Percentiles rank a stretch among this genome's conserved stretches.
Conservation (phyloP, 2,113 vertebrate species). For the Entomyzon cyanotis region DNA sequence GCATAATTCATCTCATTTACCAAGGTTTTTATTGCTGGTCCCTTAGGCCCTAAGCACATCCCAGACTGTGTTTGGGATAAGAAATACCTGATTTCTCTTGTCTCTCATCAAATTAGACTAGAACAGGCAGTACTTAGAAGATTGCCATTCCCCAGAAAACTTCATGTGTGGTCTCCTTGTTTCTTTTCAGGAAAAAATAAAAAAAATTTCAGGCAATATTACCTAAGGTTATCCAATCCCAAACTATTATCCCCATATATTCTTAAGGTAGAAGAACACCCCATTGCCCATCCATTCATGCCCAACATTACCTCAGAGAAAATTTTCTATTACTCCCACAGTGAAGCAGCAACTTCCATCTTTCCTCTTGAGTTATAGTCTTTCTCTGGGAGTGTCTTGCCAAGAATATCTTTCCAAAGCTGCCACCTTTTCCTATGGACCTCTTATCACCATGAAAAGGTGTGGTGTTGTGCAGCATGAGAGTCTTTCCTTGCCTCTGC, state of each 20-base stretch:
- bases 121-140: not conserved
- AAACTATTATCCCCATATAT: not conserved
- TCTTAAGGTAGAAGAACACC: not conserved
- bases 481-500: not conserved
- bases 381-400: not conserved
- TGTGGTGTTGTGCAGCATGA: not conserved
- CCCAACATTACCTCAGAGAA: not conserved
- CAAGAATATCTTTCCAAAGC: not conserved
- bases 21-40: not conserved
- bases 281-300: not conserved
- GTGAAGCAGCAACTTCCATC: not conserved
- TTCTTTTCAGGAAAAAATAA: not conserved
- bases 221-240: not conserved
- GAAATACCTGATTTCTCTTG: constrained; percentile 31
- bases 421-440: not conserved
- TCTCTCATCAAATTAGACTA: constrained; percentile 26
- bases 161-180: not conserved
- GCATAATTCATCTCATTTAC: not conserved
- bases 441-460: not conserved
- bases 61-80: not conserved
- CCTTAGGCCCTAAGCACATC: not conserved
- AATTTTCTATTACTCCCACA: not conserved
- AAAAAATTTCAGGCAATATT: not conserved
- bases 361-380: not conserved
- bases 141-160: not conserved